phyloP scores from a whole-genome alignment of 64 coral and sea anemone species.

The Platygyra sinensis region DNA sequence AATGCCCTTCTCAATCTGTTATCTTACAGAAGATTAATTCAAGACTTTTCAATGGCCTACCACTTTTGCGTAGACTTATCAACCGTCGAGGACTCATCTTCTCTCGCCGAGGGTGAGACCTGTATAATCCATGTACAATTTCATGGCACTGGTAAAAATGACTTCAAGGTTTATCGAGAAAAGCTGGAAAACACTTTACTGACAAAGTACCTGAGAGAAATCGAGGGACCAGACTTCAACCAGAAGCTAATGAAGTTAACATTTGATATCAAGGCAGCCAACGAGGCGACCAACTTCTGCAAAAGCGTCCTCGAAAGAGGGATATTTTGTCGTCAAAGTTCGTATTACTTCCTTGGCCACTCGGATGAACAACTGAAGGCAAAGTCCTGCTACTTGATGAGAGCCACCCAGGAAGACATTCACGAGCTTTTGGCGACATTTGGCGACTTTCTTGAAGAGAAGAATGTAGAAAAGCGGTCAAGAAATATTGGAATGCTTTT shows the following conservation, averaged over 20 bases:
- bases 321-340: slow-evolving; percentile 27
- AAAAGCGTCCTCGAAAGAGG: background rate
- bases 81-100: background rate
- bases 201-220: slow-evolving; percentile 20
- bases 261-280: background rate
- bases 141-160: background rate
- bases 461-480: slow-evolving; percentile 19
- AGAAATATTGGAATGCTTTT: slow-evolving; percentile 62
- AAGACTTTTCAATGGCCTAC: background rate
- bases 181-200: background rate
- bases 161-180: background rate
- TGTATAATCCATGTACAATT: background rate
- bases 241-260: slow-evolving; percentile 8
- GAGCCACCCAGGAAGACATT: slow-evolving; percentile 43
- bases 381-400: slow-evolving; percentile 62
- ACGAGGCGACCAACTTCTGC: background rate
- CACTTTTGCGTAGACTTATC: background rate
- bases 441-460: slow-evolving; percentile 57
- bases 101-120: background rate
- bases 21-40: background rate
- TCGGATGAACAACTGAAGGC: slow-evolving; percentile 56
- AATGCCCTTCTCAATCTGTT: background rate
- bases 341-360: slow-evolving; percentile 54
- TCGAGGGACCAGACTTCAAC: background rate
- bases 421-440: slow-evolving; percentile 61